These are phyloP conservation scores for Avahi laniger DNA, from an alignment of 2,797 vertebrate genomes.

Conservation along the genomic window DNA sequence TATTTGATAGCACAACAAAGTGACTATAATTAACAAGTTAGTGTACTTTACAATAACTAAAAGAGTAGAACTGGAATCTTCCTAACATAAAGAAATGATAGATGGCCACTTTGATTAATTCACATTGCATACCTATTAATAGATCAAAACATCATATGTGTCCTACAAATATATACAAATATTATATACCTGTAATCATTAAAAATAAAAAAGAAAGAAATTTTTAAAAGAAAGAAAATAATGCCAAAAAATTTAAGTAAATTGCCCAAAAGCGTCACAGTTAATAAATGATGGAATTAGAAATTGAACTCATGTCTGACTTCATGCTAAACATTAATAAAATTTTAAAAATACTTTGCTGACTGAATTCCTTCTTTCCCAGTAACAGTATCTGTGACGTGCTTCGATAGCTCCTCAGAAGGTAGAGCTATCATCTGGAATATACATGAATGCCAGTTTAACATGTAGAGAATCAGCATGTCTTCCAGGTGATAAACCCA, in stretches of 20 bases:
- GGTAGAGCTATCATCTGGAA: neutral
- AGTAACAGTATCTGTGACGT: neutral
- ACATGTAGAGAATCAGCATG: neutral
- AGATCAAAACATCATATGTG: no score
- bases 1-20: neutral
- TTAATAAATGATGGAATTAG: neutral
- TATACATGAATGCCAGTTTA: neutral
- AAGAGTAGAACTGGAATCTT: neutral
- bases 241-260: neutral
- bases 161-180: no score
- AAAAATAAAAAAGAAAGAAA: neutral
- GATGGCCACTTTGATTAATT: no score
- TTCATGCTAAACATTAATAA: neutral
- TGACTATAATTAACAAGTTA: neutral
- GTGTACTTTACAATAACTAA: neutral
- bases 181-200: no score
- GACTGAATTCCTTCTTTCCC: neutral
- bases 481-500: neutral
- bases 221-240: no score
- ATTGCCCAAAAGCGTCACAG: neutral
- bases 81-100: no score
- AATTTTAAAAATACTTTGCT: neutral
- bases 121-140: no score
- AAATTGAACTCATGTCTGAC: neutral
- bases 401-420: neutral